phyloP scores from a whole-genome alignment of 2,888 invertebrate genomes.

The Drosophila anceps region DNA sequence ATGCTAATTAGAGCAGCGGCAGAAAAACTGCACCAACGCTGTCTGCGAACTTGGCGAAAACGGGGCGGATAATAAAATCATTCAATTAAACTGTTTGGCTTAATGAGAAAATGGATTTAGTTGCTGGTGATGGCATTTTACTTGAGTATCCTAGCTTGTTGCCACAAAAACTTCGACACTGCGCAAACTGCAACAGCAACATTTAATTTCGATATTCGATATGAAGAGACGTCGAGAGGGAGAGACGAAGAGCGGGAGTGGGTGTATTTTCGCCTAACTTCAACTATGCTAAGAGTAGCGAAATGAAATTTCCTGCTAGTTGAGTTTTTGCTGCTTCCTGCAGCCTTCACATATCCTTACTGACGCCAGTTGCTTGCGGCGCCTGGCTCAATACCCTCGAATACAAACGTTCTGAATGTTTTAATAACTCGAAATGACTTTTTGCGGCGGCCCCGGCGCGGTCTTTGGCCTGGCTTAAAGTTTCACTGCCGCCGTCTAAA shows the following conservation, averaged over 20 bases:
- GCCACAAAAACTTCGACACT: conserved; percentile 21
- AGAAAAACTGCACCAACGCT: conserved; percentile 22
- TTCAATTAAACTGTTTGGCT: conserved; percentile 67
- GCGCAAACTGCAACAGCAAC: conserved; percentile 50
- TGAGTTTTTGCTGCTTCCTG: conserved; percentile 69
- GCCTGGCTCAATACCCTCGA: conserved; percentile 48
- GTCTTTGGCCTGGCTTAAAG: conserved; percentile 48
- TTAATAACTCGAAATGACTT: conserved; percentile 82
- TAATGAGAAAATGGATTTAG: conserved; percentile 77
- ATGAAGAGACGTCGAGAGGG: conserved; percentile 20
- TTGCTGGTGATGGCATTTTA: conserved; percentile 34
- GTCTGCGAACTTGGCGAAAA: conserved; percentile 13
- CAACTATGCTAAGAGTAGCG: conserved; percentile 40
- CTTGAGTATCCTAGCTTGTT: conserved; percentile 15
- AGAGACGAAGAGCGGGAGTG: background rate
- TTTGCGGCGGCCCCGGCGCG: conserved; percentile 62
- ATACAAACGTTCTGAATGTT: conserved; percentile 82
- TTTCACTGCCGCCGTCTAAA: conserved; percentile 60
- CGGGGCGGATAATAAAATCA: conserved; percentile 15
- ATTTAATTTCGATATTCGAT: conserved; percentile 82
- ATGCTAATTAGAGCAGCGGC: conserved; percentile 47
- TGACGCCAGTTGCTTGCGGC: conserved; percentile 46
- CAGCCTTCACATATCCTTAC: conserved; percentile 71
- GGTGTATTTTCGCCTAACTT: conserved; percentile 41
- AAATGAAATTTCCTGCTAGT: conserved; percentile 80